Evolutionary conservation across 2,797 vertebrate species (phyloP).

Genomic region (Sebastes iracundus): DNA sequence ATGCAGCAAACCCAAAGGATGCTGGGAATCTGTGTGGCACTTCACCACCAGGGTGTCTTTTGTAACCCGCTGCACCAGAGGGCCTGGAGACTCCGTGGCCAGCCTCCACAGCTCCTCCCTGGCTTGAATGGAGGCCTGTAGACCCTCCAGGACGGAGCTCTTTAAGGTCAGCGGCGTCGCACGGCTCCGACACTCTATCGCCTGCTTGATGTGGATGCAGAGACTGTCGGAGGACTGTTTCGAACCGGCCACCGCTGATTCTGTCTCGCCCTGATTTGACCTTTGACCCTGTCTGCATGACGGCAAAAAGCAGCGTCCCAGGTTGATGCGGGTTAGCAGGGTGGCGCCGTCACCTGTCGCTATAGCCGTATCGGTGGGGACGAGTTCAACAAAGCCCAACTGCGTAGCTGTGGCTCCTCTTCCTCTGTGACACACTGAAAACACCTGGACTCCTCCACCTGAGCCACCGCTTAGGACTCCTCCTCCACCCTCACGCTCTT

Average conservation of each 20-base stretch:
- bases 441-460: constrained; percentile 80
- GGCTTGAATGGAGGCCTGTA: constrained; percentile 85
- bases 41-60: constrained; percentile 91
- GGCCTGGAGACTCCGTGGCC: constrained; percentile 88
- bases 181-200: constrained; percentile 84
- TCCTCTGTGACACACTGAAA: constrained; percentile 89
- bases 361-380: constrained; percentile 87
- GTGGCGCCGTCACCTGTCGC: constrained; percentile 86
- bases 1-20: constrained; percentile 90
- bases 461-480: constrained; percentile 23
- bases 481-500: constrained; percentile 47
- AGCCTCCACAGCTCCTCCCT: constrained; percentile 90
- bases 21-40: constrained; percentile 85
- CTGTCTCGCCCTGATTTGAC: constrained; percentile 57
- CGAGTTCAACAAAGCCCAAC: constrained; percentile 90
- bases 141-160: constrained; percentile 86
- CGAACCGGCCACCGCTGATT: not conserved
- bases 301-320: constrained; percentile 89
- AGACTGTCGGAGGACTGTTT: constrained; percentile 81
- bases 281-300: constrained; percentile 82
- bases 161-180: constrained; percentile 90
- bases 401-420: constrained; percentile 79
- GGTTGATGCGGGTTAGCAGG: constrained; percentile 87
- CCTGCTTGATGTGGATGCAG: constrained; percentile 90
- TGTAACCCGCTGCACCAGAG: constrained; percentile 90